phyloP scores from a whole-genome alignment of 1,140 invertebrate species.

The Drosophila pachea region DNA sequence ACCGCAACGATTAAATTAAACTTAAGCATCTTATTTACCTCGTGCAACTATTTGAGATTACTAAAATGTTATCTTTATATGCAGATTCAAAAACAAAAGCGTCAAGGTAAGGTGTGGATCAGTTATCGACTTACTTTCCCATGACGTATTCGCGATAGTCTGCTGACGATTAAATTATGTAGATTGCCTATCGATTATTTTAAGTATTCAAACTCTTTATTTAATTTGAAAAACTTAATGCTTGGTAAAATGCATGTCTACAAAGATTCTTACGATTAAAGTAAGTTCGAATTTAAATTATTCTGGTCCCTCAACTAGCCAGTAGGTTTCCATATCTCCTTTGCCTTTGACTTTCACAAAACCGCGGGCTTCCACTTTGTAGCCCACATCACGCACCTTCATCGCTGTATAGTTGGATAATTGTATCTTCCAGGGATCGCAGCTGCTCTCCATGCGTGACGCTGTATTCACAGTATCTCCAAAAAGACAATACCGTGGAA shows the following conservation, averaged over 20 bases:
- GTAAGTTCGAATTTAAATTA: not conserved
- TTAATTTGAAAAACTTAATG: not conserved
- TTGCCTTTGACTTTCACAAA: conserved; percentile 90
- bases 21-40: conserved; percentile 77
- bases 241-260: not conserved
- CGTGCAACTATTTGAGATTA: not conserved
- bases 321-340: conserved; percentile 93
- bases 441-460: conserved; percentile 86
- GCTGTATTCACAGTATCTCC: conserved; percentile 94
- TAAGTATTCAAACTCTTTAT: not conserved
- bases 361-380: conserved; percentile 84
- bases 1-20: conserved; percentile 91
- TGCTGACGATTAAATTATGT: not conserved
- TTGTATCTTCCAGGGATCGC: conserved; percentile 77
- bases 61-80: conserved; percentile 24
- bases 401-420: conserved; percentile 75
- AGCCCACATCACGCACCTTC: conserved; percentile 80
- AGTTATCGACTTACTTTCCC: conserved; percentile 9
- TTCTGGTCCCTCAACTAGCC: conserved; percentile 81
- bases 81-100: conserved; percentile 9
- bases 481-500: conserved; percentile 88
- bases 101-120: not conserved
- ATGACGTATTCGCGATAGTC: not conserved
- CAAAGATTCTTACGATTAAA: not conserved
- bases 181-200: conserved; percentile 12